Evolutionary conservation across 2,113 vertebrate genomes (phyloP).

Genomic region (Lathamus discolor): DNA sequence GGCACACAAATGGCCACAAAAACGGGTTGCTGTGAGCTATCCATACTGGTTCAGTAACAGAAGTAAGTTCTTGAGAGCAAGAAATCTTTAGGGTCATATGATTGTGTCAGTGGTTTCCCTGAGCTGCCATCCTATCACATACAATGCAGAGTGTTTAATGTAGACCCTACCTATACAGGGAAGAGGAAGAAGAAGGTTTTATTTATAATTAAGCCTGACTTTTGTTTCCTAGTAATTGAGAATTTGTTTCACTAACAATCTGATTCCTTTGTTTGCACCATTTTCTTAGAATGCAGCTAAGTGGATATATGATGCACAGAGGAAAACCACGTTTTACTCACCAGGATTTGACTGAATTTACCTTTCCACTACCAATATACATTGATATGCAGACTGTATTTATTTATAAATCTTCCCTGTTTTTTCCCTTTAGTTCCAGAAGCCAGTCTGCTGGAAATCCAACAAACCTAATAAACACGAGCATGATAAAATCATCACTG

Average conservation of each 20-base stretch:
- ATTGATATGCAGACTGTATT: neutral
- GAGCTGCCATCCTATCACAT: neutral
- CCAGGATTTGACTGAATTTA: neutral
- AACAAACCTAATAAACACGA: slow-evolving; percentile 4
- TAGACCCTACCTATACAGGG: neutral
- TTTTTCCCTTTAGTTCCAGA: neutral
- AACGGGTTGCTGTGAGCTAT: neutral
- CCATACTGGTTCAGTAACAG: too few species aligned
- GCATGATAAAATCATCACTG: slow-evolving; percentile 37
- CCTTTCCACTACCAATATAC: neutral
- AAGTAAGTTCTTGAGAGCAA: neutral
- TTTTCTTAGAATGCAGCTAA: neutral
- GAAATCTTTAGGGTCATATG: neutral
- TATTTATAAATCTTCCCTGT: neutral
- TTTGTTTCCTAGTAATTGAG: neutral
- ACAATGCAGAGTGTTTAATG: neutral
- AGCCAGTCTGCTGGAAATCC: slow-evolving; percentile 4
- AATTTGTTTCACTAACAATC: neutral
- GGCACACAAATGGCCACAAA: neutral
- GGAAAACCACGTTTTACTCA: neutral
- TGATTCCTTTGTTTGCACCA: neutral
- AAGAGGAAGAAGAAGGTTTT: neutral
- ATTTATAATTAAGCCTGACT: neutral
- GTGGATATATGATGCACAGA: neutral
- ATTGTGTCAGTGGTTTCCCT: neutral